Evolutionary conservation across 1,140 invertebrate species (phyloP).

Genomic region (Drosophila gunungcola): DNA sequence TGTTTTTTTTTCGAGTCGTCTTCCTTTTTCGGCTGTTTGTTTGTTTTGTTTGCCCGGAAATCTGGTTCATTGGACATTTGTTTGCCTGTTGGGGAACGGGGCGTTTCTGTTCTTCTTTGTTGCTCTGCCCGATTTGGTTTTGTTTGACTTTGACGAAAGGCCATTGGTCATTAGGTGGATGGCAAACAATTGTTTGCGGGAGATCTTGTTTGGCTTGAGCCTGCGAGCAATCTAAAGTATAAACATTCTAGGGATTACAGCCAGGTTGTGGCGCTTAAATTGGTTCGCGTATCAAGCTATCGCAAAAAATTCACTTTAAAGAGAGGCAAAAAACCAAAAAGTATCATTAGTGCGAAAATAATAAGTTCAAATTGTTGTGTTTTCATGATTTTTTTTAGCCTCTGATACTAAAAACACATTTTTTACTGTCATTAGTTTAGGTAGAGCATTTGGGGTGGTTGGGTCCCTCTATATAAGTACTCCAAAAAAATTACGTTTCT

Average conservation of each 20-base stretch:
- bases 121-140: slow-evolving; percentile 10
- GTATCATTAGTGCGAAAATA: no score
- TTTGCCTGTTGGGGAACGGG: slow-evolving; percentile 54
- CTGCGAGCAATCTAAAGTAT: neutral
- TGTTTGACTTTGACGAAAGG: slow-evolving; percentile 52
- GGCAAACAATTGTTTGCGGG: slow-evolving; percentile 57
- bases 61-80: slow-evolving; percentile 82
- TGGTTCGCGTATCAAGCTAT: neutral
- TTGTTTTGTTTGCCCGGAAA: slow-evolving; percentile 72
- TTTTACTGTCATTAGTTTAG: no score
- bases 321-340: no score
- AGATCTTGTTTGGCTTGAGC: neutral
- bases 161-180: slow-evolving; percentile 71
- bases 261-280: neutral
- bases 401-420: no score
- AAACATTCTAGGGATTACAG: slow-evolving; percentile 1
- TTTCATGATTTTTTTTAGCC: no score
- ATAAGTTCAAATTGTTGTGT: no score
- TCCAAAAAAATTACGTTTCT: no score
- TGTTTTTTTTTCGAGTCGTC: slow-evolving; percentile 44
- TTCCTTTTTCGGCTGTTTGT: slow-evolving; percentile 63
- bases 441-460: no score
- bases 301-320: no score
- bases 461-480: no score
- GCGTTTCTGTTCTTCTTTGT: slow-evolving; percentile 7